A percentile compares a stretch with the other conserved stretches of the same genome.
phyloP scores from a whole-genome alignment of 2,113 vertebrate genomes.

The Hippoglossus stenolepis region DNA sequence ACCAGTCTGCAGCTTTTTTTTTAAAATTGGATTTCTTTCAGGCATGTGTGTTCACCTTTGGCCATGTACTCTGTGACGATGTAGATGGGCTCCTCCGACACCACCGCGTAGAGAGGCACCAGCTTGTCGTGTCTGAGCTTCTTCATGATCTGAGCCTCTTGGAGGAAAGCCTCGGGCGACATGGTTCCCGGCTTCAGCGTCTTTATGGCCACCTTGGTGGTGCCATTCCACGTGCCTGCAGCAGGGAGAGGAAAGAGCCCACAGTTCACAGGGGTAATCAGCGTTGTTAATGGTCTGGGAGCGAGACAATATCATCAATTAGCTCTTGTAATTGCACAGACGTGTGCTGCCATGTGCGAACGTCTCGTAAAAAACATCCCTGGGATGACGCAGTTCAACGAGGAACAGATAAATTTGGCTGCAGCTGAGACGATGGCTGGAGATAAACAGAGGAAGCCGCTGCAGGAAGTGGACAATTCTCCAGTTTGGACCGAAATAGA shows the following conservation, averaged over 20 bases:
- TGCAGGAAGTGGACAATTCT: slow-evolving; percentile 61
- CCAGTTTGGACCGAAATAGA: slow-evolving; percentile 44
- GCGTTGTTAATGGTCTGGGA: slow-evolving; percentile 56
- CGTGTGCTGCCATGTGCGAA: slow-evolving; percentile 62
- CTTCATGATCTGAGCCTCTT: slow-evolving; percentile 98
- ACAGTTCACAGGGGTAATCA: slow-evolving; percentile 54
- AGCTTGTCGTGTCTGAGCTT: slow-evolving; percentile 95
- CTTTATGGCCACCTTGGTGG: slow-evolving; percentile 97
- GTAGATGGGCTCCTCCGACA: slow-evolving; percentile 96
- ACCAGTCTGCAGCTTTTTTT: background rate
- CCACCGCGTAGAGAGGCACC: slow-evolving; percentile 93
- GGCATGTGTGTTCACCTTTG: slow-evolving; percentile 84
- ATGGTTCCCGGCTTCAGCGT: slow-evolving; percentile 96
- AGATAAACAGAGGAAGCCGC: slow-evolving; percentile 68
- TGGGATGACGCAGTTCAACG: background rate
- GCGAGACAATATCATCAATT: slow-evolving; percentile 60
- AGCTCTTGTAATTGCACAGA: slow-evolving; percentile 50
- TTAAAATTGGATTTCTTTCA: background rate
- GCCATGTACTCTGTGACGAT: slow-evolving; percentile 97
- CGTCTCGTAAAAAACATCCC: no score
- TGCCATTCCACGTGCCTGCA: slow-evolving; percentile 95
- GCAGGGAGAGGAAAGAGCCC: slow-evolving; percentile 10
- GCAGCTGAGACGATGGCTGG: slow-evolving; percentile 30
- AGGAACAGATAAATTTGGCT: slow-evolving; percentile 22
- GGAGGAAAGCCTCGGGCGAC: slow-evolving; percentile 96